Evolutionary conservation across 2,888 invertebrate genomes (phyloP), one percentile per base, ranked within the genome.

Genomic region (Coelinius sp.): DNA sequence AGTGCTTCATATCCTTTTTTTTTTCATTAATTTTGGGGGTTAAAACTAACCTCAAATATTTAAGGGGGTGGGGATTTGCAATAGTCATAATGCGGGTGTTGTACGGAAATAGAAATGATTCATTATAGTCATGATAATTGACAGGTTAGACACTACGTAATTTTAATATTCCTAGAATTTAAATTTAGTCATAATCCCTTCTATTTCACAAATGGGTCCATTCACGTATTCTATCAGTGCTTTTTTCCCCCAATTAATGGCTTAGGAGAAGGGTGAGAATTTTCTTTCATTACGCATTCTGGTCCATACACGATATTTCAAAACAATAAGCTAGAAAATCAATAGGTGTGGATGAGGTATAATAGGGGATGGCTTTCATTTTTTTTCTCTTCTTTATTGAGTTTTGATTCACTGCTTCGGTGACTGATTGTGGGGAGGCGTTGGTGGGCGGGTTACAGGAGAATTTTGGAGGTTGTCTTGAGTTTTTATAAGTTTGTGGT

Each of bases 21-120:
- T 38, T 41, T 41, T n/a, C 10, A 5, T 5, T n/a, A 6, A 10
- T 31, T 46, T 14, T 20, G 35, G 8, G 20, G 14, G 14, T 41
- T 2, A 49, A 41, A 41, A 41, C 76, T 85, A 84, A 85, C 85
- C 85, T 85, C 81, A 82, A 84, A 85, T 77, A 64, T 41, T 25
- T 38, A n/a, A n/a, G 41, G 7, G 53, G 52, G 41, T 73, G 67
- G 70, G 68, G 73, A 77, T 75, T 65, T 68, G 67, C 73, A 77
- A 70, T 76, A 76, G 79, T 77, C 77, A 24, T 7, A 25, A 80
- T 81, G 80, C 81, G 84, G 81, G 82, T 82, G 46, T 80, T 80
- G 80, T 82, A 83, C 82, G 78, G 79, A 85, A 85, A 85, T 85
- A 85, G 84, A 82, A 79, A 78, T 85, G 85, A 85, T 83, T 85